Percentiles rank a stretch among this genome's conserved stretches.
phyloP scores from a whole-genome alignment of 2,797 vertebrate species.

The Channallabes apus region DNA sequence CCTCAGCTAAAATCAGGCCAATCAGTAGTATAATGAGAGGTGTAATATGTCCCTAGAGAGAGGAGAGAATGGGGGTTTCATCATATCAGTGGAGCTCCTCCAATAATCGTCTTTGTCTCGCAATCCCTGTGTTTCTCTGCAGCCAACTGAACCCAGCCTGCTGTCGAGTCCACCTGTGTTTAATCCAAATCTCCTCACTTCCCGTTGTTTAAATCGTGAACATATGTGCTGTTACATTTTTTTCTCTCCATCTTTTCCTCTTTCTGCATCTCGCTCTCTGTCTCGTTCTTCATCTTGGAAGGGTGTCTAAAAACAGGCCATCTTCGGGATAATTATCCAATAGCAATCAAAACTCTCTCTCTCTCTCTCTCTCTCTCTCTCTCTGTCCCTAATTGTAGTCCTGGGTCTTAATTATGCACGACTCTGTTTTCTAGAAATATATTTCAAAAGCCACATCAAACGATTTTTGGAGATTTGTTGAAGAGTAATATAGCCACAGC shows the following conservation, averaged over 20 bases:
- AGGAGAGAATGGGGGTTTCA: conserved; percentile 63
- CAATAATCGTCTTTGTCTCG: conserved; percentile 40
- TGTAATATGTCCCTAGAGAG: conserved; percentile 88
- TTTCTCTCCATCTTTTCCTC: conserved; percentile 43
- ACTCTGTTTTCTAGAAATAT: conserved; percentile 75
- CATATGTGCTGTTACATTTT: conserved; percentile 15
- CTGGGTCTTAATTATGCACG: conserved; percentile 72
- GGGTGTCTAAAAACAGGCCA: conserved; percentile 63
- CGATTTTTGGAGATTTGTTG: conserved; percentile 67
- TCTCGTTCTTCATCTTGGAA: conserved; percentile 63
- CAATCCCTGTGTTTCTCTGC: conserved; percentile 15
- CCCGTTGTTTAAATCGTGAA: conserved; percentile 27
- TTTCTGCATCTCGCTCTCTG: not conserved
- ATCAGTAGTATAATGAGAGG: conserved; percentile 90
- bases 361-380: conserved; percentile 54
- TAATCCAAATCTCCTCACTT: conserved; percentile 29
- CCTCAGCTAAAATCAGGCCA: conserved; percentile 88
- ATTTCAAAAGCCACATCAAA: conserved; percentile 75
- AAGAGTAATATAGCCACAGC: conserved; percentile 65
- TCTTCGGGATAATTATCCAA: conserved; percentile 71
- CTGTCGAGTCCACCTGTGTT: conserved; percentile 24
- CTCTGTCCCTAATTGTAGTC: conserved; percentile 69
- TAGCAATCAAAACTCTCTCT: conserved; percentile 70
- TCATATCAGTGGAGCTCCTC: conserved; percentile 82
- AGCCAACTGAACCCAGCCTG: conserved; percentile 29